Conservation (phyloP, 2,797 vertebrate species). For the Tokudaia tokunoshimensis region DNA sequence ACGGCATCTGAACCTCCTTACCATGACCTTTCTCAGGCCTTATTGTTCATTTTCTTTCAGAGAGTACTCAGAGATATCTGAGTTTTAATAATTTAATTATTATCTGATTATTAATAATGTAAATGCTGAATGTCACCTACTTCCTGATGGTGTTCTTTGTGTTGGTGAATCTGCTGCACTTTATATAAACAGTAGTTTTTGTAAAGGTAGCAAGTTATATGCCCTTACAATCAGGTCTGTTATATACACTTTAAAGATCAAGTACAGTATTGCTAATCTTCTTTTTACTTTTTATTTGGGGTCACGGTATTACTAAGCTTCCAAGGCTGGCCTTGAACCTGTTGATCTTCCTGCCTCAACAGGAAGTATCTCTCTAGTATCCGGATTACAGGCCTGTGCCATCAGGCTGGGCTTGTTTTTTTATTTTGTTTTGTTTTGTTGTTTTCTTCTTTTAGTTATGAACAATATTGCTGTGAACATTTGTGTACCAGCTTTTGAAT, state of each 20-base stretch:
- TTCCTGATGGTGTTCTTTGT: constrained; percentile 22
- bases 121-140: constrained; percentile 13
- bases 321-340: background rate
- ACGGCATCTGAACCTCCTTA: constrained; percentile 2
- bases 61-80: background rate
- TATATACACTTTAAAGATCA: constrained; percentile 48
- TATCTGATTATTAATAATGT: background rate
- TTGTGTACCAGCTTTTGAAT: constrained; percentile 21
- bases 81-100: background rate
- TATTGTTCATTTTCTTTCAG: background rate
- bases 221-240: constrained; percentile 53
- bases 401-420: background rate
- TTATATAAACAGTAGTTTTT: constrained; percentile 21
- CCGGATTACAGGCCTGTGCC: background rate
- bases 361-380: background rate
- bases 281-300: background rate
- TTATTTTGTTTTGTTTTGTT: constrained; percentile 1
- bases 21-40: background rate
- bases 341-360: background rate
- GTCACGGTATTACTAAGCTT: background rate
- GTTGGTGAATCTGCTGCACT: constrained; percentile 31
- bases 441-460: constrained; percentile 26
- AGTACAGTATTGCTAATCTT: background rate
- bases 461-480: background rate
- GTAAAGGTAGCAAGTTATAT: constrained; percentile 26